These are phyloP conservation scores for Lutjanus campechanus DNA, from an alignment of 2,797 vertebrate species.

Conservation along the genomic window DNA sequence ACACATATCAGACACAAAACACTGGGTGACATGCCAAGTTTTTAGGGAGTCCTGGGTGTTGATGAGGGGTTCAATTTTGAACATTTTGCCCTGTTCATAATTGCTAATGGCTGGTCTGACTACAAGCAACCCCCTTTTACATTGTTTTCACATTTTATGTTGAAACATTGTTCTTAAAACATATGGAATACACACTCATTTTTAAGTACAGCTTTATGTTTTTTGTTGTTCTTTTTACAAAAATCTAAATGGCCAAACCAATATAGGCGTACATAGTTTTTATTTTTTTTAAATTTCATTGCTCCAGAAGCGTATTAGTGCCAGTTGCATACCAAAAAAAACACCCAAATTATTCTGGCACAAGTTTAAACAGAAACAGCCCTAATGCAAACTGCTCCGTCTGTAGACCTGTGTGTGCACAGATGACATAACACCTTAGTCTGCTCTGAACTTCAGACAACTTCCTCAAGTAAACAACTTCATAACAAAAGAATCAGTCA, in stretches of 20 bases:
- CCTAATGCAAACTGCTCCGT: conserved; percentile 3
- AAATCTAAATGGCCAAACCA: neutral
- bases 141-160: too few species aligned
- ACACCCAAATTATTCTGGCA: neutral
- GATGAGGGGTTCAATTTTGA: too few species aligned
- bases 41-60: too few species aligned
- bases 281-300: neutral
- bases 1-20: too few species aligned
- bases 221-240: too few species aligned
- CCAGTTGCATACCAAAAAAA: neutral
- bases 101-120: too few species aligned
- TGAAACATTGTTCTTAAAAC: too few species aligned
- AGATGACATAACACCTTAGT: neutral
- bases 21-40: too few species aligned
- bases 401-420: neutral
- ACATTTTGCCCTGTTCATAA: too few species aligned
- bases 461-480: conserved; percentile 23
- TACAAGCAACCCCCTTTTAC: too few species aligned
- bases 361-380: neutral
- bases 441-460: conserved; percentile 38
- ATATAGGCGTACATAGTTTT: neutral
- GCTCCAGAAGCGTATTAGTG: neutral
- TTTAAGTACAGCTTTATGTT: too few species aligned
- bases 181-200: too few species aligned
- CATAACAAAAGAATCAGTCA: conserved; percentile 1